A percentile compares a stretch with the other conserved stretches of the same genome.
phyloP scores from a whole-genome alignment of 2,888 invertebrate species.

The Polymixis lichenea region DNA sequence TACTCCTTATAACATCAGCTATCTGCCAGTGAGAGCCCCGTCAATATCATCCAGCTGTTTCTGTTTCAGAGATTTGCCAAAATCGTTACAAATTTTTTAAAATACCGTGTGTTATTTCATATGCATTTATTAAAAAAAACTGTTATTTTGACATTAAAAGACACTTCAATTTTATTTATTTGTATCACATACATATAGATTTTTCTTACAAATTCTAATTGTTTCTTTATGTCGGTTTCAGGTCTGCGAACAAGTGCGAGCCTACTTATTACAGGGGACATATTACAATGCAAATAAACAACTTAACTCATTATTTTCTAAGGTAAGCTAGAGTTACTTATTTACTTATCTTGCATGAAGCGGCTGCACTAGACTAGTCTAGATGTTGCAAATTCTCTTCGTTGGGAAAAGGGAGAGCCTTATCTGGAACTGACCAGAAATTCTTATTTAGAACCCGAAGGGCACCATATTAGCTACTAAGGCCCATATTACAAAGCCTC shows the following conservation, averaged over 20 bases:
- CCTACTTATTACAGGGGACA: constrained; percentile 95
- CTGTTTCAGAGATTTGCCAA: too few species aligned
- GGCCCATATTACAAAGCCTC: not conserved
- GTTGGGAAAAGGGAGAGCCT: not conserved
- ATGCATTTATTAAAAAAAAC: too few species aligned
- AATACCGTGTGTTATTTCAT: too few species aligned
- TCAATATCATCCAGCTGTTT: too few species aligned
- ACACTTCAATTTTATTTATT: too few species aligned
- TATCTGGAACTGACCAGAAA: not conserved
- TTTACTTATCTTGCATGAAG: not conserved
- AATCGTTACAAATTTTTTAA: too few species aligned
- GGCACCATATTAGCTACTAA: not conserved
- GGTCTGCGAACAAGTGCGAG: constrained; percentile 96
- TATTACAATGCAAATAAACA: constrained; percentile 96
- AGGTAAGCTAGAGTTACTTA: constrained; percentile 87
- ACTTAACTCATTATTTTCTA: constrained; percentile 95
- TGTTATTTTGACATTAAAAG: too few species aligned
- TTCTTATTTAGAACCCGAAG: not conserved
- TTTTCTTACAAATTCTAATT: constrained; percentile 4
- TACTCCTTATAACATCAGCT: too few species aligned
- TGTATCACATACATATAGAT: too few species aligned
- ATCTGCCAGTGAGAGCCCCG: too few species aligned
- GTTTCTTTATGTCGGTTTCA: constrained; percentile 70
- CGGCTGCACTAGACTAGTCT: not conserved
- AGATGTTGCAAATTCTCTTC: not conserved